These are phyloP conservation scores for Nipponia nippon DNA, from an alignment of 2,113 vertebrate species.

Conservation along the genomic window DNA sequence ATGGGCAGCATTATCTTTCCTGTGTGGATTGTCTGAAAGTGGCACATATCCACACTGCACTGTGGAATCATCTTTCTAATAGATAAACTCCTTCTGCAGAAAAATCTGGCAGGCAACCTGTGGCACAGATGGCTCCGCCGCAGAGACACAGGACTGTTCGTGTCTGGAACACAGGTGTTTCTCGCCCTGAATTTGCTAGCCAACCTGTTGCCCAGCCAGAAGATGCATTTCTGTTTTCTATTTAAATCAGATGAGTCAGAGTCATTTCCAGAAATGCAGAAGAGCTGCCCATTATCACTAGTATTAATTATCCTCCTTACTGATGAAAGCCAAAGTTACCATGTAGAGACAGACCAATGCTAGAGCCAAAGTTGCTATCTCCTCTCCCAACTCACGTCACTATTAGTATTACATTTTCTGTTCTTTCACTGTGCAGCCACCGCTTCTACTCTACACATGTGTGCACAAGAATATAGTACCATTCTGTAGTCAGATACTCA, in stretches of 20 bases:
- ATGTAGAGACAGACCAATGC: neutral
- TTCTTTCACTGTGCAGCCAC: neutral
- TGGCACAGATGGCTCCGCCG: conserved; percentile 38
- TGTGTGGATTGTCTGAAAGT: conserved; percentile 48
- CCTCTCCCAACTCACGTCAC: neutral
- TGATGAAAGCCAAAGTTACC: neutral
- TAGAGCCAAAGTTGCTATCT: neutral
- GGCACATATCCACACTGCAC: conserved; percentile 13
- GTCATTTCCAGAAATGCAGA: neutral
- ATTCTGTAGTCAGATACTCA: neutral
- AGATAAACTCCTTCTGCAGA: conserved; percentile 39
- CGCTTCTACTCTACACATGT: neutral
- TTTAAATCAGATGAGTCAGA: neutral
- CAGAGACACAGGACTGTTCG: neutral
- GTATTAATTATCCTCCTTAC: neutral
- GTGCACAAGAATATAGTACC: neutral
- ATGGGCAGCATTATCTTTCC: conserved; percentile 45
- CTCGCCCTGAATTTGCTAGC: neutral
- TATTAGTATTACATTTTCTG: rapidly evolving
- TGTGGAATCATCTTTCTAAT: conserved; percentile 33
- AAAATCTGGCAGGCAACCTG: conserved; percentile 52
- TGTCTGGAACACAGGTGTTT: conserved; percentile 43
- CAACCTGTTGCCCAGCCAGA: conserved; percentile 28
- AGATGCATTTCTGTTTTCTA: neutral
- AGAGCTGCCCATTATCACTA: neutral